Evolutionary conservation across 2,113 vertebrate genomes (phyloP).

Genomic region (Saguinus midas): DNA sequence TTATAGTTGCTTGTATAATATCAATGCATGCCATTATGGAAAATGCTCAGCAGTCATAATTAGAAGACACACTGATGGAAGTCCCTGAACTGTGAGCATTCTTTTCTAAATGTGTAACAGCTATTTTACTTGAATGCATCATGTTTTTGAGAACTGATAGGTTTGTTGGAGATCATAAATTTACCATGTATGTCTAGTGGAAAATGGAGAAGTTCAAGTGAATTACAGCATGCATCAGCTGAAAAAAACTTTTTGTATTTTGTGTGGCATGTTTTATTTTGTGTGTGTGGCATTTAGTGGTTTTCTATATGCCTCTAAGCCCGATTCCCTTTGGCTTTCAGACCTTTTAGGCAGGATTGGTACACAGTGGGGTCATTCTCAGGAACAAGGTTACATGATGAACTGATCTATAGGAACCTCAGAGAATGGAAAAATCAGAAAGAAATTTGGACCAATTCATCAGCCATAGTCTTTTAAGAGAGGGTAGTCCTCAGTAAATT

Average conservation of each 20-base stretch:
- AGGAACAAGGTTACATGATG: not conserved
- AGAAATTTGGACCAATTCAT: not conserved
- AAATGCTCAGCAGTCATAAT: not conserved
- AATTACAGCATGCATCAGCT: no score
- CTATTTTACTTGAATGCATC: not conserved
- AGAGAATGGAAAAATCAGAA: not conserved
- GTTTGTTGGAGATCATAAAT: not conserved
- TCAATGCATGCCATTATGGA: not conserved
- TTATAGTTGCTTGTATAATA: not conserved
- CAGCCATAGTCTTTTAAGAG: not conserved
- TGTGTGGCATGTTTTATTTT: not conserved
- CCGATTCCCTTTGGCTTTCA: not conserved
- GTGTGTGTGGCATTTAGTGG: not conserved
- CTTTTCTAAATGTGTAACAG: not conserved
- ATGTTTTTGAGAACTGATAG: not conserved
- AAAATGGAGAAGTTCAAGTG: not conserved
- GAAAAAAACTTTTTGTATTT: not conserved
- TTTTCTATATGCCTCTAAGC: not conserved
- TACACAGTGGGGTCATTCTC: no score
- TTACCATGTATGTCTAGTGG: not conserved
- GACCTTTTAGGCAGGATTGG: not conserved
- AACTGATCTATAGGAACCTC: not conserved
- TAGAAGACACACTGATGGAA: no score
- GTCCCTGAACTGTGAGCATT: not conserved
- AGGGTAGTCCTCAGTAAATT: not conserved